Percentiles rank a stretch among this genome's conserved stretches.
phyloP scores from a whole-genome alignment of 2,113 vertebrate species.

The Anguilla rostrata region DNA sequence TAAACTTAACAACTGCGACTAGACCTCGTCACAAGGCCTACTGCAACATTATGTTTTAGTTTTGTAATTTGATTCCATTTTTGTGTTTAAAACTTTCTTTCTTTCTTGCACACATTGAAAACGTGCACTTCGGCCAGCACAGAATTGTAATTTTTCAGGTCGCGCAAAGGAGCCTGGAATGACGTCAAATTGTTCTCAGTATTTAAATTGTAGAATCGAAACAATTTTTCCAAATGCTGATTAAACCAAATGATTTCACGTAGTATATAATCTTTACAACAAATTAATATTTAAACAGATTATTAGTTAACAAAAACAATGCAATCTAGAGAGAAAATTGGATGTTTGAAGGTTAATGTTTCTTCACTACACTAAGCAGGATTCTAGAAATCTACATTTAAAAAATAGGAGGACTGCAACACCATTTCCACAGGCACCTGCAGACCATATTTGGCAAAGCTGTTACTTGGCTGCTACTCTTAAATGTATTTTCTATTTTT shows the following conservation, averaged over 20 bases:
- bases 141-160: not conserved
- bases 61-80: not conserved
- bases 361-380: too few species aligned
- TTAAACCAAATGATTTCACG: too few species aligned
- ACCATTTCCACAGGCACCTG: not conserved
- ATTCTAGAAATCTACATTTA: too few species aligned
- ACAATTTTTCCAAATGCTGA: too few species aligned
- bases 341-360: too few species aligned
- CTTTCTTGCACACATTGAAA: not conserved
- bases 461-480: not conserved
- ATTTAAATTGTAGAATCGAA: too few species aligned
- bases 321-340: too few species aligned
- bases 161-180: too few species aligned
- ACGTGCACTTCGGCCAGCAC: not conserved
- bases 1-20: conserved; percentile 35
- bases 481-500: not conserved
- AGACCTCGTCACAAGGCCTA: not conserved
- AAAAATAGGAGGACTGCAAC: not conserved
- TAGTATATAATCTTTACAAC: too few species aligned
- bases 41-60: not conserved
- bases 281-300: too few species aligned
- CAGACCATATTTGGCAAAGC: not conserved
- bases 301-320: too few species aligned
- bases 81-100: not conserved
- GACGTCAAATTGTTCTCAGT: too few species aligned